Percentiles rank a stretch among this genome's conserved stretches.
These are phyloP conservation scores for Phrixothrix hirtus DNA, from an alignment of 2,888 invertebrate species.

Conservation along the genomic window DNA sequence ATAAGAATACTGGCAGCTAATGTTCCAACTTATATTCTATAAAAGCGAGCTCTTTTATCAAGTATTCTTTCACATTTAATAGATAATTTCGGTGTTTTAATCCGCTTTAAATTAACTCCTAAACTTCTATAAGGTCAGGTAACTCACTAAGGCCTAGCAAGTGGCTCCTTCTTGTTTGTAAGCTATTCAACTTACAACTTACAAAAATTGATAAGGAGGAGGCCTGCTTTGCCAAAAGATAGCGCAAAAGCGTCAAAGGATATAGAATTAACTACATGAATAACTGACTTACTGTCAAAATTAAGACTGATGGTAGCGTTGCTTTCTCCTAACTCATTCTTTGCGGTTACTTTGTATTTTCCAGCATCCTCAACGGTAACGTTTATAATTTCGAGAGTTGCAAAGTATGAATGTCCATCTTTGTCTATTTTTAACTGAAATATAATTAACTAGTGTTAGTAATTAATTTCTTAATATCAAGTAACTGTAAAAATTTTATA, in stretches of 20 bases:
- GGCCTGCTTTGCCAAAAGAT: constrained; percentile 9
- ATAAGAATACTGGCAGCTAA: too few species aligned
- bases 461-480: constrained; percentile 4
- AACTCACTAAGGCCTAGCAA: too few species aligned
- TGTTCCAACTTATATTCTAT: too few species aligned
- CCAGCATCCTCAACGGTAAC: constrained; percentile 97
- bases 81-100: too few species aligned
- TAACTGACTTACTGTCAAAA: constrained; percentile 99
- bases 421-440: constrained; percentile 83
- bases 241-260: constrained; percentile 16
- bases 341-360: constrained; percentile 95
- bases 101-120: too few species aligned
- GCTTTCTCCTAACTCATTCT: constrained; percentile 97
- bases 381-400: constrained; percentile 89
- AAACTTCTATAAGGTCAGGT: too few species aligned
- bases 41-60: too few species aligned
- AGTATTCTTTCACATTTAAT: too few species aligned
- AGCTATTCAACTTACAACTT: too few species aligned
- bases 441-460: constrained; percentile 18
- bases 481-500: constrained; percentile 1
- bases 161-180: too few species aligned
- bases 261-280: too few species aligned
- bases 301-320: constrained; percentile 96
- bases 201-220: constrained; percentile 9
- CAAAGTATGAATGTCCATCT: constrained; percentile 92